Base-by-base conservation (phyloP, 2,888 invertebrate species). In the Ptycholaimellus sp. region DNA sequence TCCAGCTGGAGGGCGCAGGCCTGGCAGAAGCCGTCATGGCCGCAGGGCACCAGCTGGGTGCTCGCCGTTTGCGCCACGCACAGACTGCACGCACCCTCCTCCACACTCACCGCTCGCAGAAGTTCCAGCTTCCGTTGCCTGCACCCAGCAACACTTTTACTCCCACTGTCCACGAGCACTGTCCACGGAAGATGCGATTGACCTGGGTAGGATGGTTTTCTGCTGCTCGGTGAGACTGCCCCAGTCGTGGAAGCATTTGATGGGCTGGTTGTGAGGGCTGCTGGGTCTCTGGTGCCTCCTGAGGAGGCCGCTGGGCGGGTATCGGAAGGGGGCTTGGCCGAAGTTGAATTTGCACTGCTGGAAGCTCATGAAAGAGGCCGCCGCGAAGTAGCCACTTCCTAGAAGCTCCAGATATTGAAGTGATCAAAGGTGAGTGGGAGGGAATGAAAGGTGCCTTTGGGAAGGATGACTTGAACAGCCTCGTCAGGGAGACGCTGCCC, bases 321-420 rank as follows among this genome's bases (percentile, higher is more conserved):
- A 73, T 47, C 65, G 66, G 62, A 83, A 85, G 1, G 76, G 72
- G 43, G 71, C 68, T 42, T 71, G 66, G 37, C 85, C 85, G 61
- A 85, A 85, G 64, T 85, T 85, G 63, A 85, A 85, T 34, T 73
- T 69, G 62, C 82, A 82, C 56, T 83, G 83, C 59, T 87, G 85
- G 66, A 81, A 85, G 43, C 82, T 79, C 83, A 83, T 85, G 60
- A 85, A 83, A 59, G 81, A 83, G 3, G 83, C 85, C 3, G 82
- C 85, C 7, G 85, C 82, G 63, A 79, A 85, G 62, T 80, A 83
- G 22, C 83, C 83, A 47, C 70, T 69, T 48, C 78, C 80, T 9
- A 6, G 7, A 25, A 18, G 3, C 14, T 28, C 13, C 2, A 30
- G 18, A 40, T 37, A 25, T 35, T 28, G 18, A 40, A 39, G 29